Percentiles rank a stretch among this genome's conserved stretches.
These are phyloP conservation scores for Leptura quadrifasciata DNA, from an alignment of 2,888 invertebrate species.

Conservation along the genomic window DNA sequence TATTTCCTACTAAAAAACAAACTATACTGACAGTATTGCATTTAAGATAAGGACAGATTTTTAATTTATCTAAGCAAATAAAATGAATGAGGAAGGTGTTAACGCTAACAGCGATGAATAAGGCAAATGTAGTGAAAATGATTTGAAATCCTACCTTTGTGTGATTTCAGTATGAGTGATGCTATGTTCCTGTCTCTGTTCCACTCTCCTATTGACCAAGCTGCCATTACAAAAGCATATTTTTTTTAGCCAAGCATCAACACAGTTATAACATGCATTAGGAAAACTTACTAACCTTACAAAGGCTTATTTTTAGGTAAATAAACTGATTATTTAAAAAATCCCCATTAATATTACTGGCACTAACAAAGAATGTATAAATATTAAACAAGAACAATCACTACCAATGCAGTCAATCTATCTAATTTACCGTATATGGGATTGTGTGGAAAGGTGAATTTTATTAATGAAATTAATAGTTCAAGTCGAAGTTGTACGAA, in stretches of 20 bases:
- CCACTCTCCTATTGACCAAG: conserved; percentile 82
- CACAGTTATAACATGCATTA: conserved; percentile 28
- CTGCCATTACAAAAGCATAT: conserved; percentile 72
- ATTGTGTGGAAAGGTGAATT: no score
- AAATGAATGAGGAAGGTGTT: conserved; percentile 25
- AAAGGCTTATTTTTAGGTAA: conserved; percentile 2
- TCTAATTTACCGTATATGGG: no score
- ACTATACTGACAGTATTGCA: conserved; percentile 15
- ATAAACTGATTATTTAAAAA: conserved; percentile 1
- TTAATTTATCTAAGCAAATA: conserved; percentile 44
- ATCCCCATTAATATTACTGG: not conserved
- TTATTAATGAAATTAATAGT: no score
- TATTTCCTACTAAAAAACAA: not conserved
- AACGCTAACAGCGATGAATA: conserved; percentile 26
- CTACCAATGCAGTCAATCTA: no score
- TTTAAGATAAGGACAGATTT: conserved; percentile 8
- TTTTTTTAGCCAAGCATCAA: conserved; percentile 63
- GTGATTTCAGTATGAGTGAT: conserved; percentile 82
- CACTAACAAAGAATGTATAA: not conserved
- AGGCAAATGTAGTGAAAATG: conserved; percentile 54
- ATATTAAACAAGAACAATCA: not conserved
- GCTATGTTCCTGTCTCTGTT: conserved; percentile 81
- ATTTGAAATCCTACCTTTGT: conserved; percentile 76
- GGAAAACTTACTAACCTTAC: conserved; percentile 26
- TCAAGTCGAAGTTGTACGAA: no score